These are phyloP conservation scores for Cichladusa arquata DNA, from an alignment of 2,113 vertebrate species.

Conservation along the genomic window DNA sequence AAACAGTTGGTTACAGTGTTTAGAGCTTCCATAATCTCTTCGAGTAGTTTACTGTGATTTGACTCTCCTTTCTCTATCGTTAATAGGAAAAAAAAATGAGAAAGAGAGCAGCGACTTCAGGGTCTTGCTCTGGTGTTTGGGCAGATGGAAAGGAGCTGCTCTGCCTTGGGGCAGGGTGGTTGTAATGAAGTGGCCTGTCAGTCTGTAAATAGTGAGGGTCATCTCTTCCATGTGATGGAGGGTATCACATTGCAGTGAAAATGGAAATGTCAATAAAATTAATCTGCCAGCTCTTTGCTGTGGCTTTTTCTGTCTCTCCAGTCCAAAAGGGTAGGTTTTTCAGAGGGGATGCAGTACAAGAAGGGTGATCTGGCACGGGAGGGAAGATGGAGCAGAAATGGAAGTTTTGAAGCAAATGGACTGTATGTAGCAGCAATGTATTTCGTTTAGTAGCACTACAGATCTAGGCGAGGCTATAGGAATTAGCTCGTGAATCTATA, in stretches of 20 bases:
- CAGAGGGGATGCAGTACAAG: background rate
- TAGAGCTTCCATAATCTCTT: constrained; percentile 39
- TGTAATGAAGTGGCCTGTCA: constrained; percentile 98
- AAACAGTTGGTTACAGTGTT: background rate
- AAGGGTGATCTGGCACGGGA: constrained; percentile 54
- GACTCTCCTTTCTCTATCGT: constrained; percentile 22
- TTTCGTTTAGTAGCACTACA: constrained; percentile 28
- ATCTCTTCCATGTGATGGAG: constrained; percentile 87
- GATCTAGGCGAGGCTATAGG: constrained; percentile 51
- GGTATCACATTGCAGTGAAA: constrained; percentile 98
- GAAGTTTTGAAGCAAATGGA: constrained; percentile 61
- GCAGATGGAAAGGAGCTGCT: constrained; percentile 85
- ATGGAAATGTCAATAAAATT: constrained; percentile 99
- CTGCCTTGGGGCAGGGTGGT: constrained; percentile 86
- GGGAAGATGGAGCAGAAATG: constrained; percentile 37
- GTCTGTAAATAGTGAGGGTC: constrained; percentile 96
- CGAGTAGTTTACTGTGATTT: constrained; percentile 60
- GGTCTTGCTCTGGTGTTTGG: constrained; percentile 90
- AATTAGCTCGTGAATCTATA: constrained; percentile 78
- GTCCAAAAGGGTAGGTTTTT: constrained; percentile 74
- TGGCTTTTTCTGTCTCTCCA: constrained; percentile 77
- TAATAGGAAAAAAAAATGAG: constrained; percentile 47
- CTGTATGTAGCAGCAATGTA: constrained; percentile 38
- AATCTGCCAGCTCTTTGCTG: constrained; percentile 96
- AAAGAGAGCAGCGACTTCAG: constrained; percentile 74